phyloP scores from a whole-genome alignment of 2,113 vertebrate genomes.

The Peucedramus taeniatus region DNA sequence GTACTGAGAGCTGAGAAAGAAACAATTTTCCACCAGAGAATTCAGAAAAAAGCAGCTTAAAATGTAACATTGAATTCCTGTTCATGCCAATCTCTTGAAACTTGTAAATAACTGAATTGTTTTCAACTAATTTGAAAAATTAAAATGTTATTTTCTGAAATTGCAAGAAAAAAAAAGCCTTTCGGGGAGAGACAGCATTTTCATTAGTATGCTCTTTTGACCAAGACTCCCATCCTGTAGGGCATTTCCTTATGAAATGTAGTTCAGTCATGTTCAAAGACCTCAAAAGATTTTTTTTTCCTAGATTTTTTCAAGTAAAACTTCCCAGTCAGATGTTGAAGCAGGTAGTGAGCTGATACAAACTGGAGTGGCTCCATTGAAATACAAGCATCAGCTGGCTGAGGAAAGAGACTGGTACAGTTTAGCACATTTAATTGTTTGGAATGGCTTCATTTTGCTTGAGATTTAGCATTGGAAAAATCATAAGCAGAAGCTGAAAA shows the following conservation, averaged over 20 bases:
- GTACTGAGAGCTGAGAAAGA: not conserved
- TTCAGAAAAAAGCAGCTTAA: not conserved
- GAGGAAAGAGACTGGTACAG: not conserved
- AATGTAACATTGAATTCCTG: not conserved
- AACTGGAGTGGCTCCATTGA: not conserved
- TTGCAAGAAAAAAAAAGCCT: not conserved
- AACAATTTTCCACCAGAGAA: not conserved
- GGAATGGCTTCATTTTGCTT: not conserved
- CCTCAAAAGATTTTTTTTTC: not conserved
- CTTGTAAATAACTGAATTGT: not conserved
- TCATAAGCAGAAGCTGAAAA: conserved; percentile 12
- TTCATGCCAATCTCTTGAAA: not conserved
- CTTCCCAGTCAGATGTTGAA: not conserved
- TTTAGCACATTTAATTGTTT: conserved; percentile 27
- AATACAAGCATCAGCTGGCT: not conserved
- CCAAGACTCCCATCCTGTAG: not conserved
- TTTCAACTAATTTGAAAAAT: not conserved
- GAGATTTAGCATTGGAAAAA: conserved; percentile 13
- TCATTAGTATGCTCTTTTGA: not conserved
- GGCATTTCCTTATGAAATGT: not conserved
- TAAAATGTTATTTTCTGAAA: not conserved
- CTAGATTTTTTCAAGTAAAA: not conserved
- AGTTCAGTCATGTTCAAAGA: not conserved
- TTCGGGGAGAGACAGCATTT: not conserved
- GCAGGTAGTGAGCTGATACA: not conserved